Conservation (phyloP, 2,797 vertebrate species). For the Hephaestus fuliginosus region DNA sequence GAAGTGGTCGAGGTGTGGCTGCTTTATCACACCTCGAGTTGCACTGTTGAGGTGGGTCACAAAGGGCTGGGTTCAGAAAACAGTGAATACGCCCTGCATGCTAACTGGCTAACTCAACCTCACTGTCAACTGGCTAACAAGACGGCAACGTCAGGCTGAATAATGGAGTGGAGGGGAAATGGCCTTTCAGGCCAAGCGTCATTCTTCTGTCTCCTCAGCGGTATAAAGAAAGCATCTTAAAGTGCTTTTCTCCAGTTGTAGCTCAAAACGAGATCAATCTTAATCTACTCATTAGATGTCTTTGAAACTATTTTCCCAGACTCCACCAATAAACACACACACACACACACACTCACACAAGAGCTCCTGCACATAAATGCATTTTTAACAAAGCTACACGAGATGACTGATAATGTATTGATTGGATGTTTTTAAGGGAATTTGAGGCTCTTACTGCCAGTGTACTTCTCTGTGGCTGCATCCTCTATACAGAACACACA, state of each 20-base stretch:
- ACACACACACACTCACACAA: slow-evolving; percentile 7
- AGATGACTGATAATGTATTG: slow-evolving; percentile 32
- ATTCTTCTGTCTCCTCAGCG: neutral
- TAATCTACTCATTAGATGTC: slow-evolving; percentile 39
- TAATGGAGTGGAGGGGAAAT: slow-evolving; percentile 10
- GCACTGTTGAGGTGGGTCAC: neutral
- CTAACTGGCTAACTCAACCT: neutral
- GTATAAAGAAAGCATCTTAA: neutral
- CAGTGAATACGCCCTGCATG: neutral
- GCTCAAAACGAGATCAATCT: slow-evolving; percentile 28
- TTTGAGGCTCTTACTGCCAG: slow-evolving; percentile 14
- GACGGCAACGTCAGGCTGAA: neutral
- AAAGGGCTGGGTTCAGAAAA: too few relatives aligned
- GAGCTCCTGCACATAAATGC: neutral
- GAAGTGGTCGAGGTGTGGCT: neutral
- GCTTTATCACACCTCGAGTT: neutral
- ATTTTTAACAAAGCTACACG: neutral
- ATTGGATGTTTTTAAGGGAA: slow-evolving; percentile 26
- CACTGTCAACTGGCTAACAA: neutral
- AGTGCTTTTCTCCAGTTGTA: slow-evolving; percentile 11
- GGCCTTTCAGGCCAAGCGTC: neutral
- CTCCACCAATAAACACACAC: slow-evolving; percentile 22
- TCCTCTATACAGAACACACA: slow-evolving; percentile 7
- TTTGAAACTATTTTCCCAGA: slow-evolving; percentile 19
- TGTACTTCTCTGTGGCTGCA: neutral